Conservation (phyloP, 2,113 vertebrate species). For the Nycticebus coucang region DNA sequence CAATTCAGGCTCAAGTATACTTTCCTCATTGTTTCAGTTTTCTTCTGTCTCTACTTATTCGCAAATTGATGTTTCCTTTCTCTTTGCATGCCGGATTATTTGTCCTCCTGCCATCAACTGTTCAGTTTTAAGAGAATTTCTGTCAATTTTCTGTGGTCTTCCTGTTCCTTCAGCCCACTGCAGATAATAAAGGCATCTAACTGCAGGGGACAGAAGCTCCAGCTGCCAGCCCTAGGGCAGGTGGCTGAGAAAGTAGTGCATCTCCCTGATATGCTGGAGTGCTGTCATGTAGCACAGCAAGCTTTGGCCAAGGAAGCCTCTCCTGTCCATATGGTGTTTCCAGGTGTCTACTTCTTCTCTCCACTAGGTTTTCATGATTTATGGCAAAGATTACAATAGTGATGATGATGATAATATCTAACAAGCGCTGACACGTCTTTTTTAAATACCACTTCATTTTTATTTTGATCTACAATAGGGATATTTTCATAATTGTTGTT, state of each 20-base stretch:
- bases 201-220: not conserved
- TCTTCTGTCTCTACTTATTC: slow-evolving; percentile 3
- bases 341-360: not conserved
- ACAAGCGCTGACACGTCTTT: not conserved
- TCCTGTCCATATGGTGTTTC: slow-evolving; percentile 29
- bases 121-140: slow-evolving; percentile 36
- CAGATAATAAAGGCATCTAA: not conserved
- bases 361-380: not conserved
- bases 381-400: not conserved
- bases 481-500: not conserved
- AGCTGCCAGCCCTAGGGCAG: not conserved
- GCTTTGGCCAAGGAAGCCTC: not conserved
- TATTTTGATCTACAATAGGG: not conserved
- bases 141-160: slow-evolving; percentile 40
- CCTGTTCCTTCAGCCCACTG: not conserved
- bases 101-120: not conserved
- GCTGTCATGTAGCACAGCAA: not conserved
- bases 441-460: not conserved
- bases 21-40: not conserved
- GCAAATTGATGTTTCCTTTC: slow-evolving; percentile 1
- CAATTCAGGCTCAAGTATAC: not conserved
- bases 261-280: not conserved
- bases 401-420: not conserved
- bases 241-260: not conserved
- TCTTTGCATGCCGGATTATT: not conserved